These are phyloP conservation scores for Tarsius wallacei DNA, from an alignment of 2,797 vertebrate genomes.

Conservation along the genomic window DNA sequence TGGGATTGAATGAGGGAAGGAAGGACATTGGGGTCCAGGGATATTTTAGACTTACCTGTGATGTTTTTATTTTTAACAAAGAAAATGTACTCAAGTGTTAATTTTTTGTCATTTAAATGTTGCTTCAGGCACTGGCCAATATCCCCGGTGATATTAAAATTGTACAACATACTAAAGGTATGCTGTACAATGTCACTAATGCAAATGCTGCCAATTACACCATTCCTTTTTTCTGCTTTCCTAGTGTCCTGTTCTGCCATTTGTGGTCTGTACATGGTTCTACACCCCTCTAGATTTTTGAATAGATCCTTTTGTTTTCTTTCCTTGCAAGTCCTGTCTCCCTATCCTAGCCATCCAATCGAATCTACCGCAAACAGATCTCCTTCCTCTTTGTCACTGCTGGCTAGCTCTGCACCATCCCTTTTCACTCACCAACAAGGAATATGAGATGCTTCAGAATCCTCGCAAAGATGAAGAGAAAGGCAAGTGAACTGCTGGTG, in stretches of 20 bases:
- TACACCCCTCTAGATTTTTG: neutral
- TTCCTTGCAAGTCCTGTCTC: neutral
- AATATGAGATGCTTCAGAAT: rapidly evolving
- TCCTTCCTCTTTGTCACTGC: neutral
- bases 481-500: neutral
- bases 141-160: no score
- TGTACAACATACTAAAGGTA: neutral
- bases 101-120: neutral
- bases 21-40: neutral
- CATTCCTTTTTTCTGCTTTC: neutral
- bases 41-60: neutral
- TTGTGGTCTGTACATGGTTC: neutral
- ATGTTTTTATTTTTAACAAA: neutral
- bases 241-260: neutral
- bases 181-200: neutral
- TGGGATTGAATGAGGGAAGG: no score
- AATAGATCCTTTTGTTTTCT: neutral
- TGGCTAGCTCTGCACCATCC: neutral
- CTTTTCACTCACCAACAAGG: neutral
- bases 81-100: neutral
- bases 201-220: neutral
- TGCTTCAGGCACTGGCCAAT: neutral
- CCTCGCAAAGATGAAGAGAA: neutral
- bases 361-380: neutral
- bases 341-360: neutral